Evolutionary conservation across 2,113 vertebrate genomes (phyloP).

Genomic region (Osmerus mordax): DNA sequence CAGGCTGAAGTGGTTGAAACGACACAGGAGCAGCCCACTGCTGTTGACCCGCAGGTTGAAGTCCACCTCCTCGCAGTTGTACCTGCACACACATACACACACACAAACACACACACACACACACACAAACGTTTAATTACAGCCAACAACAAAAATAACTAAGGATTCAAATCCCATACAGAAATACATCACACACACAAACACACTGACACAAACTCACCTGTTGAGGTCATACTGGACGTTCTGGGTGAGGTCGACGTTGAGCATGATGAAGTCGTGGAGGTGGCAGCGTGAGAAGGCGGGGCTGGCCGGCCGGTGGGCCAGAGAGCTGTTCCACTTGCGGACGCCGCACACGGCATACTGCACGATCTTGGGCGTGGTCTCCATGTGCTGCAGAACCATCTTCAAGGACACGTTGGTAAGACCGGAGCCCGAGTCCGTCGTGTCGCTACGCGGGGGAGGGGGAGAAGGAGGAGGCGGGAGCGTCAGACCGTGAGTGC

Average conservation of each 20-base stretch:
- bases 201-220: conserved; percentile 62
- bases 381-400: conserved; percentile 90
- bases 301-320: conserved; percentile 48
- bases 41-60: conserved; percentile 94
- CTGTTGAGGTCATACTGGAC: conserved; percentile 97
- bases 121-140: background rate
- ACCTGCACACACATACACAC: conserved; percentile 68
- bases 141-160: background rate
- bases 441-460: conserved; percentile 63
- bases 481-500: background rate
- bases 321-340: conserved; percentile 87
- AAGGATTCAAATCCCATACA: background rate
- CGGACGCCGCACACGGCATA: conserved; percentile 89
- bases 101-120: conserved; percentile 21
- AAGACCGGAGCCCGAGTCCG: conserved; percentile 67
- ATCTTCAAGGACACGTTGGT: conserved; percentile 88
- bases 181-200: conserved; percentile 3
- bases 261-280: conserved; percentile 90
- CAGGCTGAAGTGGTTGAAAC: conserved; percentile 94
- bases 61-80: conserved; percentile 95
- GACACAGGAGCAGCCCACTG: conserved; percentile 89
- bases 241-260: conserved; percentile 94
- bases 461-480: background rate
- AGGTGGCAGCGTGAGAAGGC: conserved; percentile 91
- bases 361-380: conserved; percentile 87